phyloP scores from a whole-genome alignment of 2,888 invertebrate genomes.

The Drosophila percnosoma region DNA sequence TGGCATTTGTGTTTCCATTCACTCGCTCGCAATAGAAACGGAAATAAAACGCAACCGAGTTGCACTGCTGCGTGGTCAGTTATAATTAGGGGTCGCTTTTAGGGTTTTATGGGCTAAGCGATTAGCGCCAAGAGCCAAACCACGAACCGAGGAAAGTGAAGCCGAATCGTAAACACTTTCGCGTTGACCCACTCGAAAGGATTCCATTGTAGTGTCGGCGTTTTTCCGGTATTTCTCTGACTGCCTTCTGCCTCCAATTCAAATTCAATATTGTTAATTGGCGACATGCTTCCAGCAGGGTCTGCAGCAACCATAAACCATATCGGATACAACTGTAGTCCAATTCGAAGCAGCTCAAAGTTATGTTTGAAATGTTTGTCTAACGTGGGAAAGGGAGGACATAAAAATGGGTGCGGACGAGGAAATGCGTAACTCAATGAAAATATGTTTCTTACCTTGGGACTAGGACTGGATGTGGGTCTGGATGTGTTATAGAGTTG shows the following conservation, averaged over 20 bases:
- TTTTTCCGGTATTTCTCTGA: neutral
- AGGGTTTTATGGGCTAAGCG: constrained; percentile 68
- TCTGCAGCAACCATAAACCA: constrained; percentile 47
- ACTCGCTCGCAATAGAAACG: constrained; percentile 28
- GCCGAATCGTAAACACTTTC: constrained; percentile 51
- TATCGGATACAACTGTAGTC: constrained; percentile 55
- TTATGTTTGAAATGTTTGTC: constrained; percentile 49
- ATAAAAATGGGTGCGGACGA: constrained; percentile 39
- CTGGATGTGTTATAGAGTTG: constrained; percentile 43
- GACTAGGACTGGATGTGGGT: neutral
- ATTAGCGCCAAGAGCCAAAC: constrained; percentile 60
- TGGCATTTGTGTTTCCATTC: constrained; percentile 38
- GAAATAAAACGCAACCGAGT: constrained; percentile 63
- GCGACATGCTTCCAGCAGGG: constrained; percentile 46
- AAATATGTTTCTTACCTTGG: constrained; percentile 20
- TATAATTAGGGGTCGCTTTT: constrained; percentile 72
- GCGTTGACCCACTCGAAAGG: constrained; percentile 49
- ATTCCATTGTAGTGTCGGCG: neutral
- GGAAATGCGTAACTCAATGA: constrained; percentile 22
- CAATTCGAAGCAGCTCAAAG: constrained; percentile 45
- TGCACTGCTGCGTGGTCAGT: constrained; percentile 79
- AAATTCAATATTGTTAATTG: constrained; percentile 75
- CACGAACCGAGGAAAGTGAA: constrained; percentile 27
- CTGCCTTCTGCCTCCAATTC: neutral
- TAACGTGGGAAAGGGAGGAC: neutral